Evolutionary conservation across 2,888 invertebrate species (phyloP), one percentile per base, ranked within the genome.

Genomic region (Bruchidius siliquastri): DNA sequence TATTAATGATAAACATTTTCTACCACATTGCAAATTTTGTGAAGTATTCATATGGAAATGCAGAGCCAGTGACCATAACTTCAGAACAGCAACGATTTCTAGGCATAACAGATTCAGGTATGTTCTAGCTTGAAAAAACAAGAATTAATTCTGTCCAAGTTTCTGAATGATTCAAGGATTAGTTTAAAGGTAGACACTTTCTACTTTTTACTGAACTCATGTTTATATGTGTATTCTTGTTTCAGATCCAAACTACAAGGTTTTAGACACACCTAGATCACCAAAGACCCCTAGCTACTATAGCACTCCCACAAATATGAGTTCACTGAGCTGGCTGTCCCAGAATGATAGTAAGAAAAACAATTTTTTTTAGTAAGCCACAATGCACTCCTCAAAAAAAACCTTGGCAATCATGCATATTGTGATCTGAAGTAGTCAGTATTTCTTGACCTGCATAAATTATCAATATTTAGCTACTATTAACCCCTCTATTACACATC

Each of bases 1-100:
- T 90, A 76, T 83, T 89, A 70, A 85, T 83, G 0, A 76, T 90
- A 0, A 90, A 90, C 79, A 84, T 88, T 0, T 18, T 89, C 0
- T 89, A 89, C 77, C 90, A 91, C 80, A 84, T 90, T 69, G 78
- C 87, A 84, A 78, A 90, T 89, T 79, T 80, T 87, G 0, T 86
- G 85, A 79, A 73, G 72, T 72, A 87, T 87, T 75, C 83, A 85
- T 20, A 83, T 88, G 13, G 86, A 76, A 70, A 77, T 84, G 71
- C 77, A 22, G 84, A 86, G 70, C 88, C 89, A 4, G 86, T 91
- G 20, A 77, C 83, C 0, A 85, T 90, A 0, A 90, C 88, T 20
- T 82, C 86, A 10, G 84, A 86, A 69, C 91, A 91, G 77, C 88
- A 88, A 78, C 85, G 86, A 78, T 83, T 91, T 20, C 82, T 91